phyloP scores from a whole-genome alignment of 2,797 vertebrate species.

The Gobio occitaniae region DNA sequence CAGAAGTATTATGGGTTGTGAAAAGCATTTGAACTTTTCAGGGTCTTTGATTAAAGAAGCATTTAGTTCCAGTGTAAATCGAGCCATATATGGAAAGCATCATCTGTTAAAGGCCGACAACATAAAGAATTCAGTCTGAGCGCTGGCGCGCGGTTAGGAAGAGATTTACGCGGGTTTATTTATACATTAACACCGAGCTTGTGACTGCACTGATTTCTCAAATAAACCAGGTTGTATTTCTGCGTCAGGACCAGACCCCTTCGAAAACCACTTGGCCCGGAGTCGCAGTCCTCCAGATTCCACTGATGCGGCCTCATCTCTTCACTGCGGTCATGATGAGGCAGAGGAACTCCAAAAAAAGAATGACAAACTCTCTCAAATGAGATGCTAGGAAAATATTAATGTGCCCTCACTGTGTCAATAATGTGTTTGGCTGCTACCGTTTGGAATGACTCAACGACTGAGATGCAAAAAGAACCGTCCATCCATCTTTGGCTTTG shows the following conservation, averaged over 20 bases:
- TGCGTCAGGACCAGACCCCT: slow-evolving; percentile 56
- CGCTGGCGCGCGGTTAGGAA: slow-evolving; percentile 45
- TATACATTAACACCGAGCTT: slow-evolving; percentile 56
- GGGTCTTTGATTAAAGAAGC: slow-evolving; percentile 27
- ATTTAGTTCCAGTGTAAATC: slow-evolving; percentile 31
- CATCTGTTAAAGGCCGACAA: slow-evolving; percentile 33
- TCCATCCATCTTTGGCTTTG: slow-evolving; percentile 36
- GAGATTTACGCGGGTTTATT: slow-evolving; percentile 57
- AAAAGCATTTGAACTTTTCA: not conserved
- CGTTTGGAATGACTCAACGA: slow-evolving; percentile 60
- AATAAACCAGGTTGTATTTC: slow-evolving; percentile 54
- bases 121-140: slow-evolving; percentile 33
- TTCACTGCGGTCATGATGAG: slow-evolving; percentile 60
- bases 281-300: slow-evolving; percentile 60
- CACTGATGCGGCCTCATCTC: slow-evolving; percentile 63
- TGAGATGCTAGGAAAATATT: slow-evolving; percentile 65
- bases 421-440: slow-evolving; percentile 67
- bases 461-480: slow-evolving; percentile 41
- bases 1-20: not conserved
- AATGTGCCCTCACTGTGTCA: slow-evolving; percentile 64
- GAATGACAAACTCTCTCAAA: slow-evolving; percentile 44
- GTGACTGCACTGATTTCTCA: slow-evolving; percentile 56
- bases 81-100: slow-evolving; percentile 33
- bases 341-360: slow-evolving; percentile 47
- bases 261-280: slow-evolving; percentile 64